Conservation (phyloP, 2,797 vertebrate genomes). For the Cetoscarus ocellatus region DNA sequence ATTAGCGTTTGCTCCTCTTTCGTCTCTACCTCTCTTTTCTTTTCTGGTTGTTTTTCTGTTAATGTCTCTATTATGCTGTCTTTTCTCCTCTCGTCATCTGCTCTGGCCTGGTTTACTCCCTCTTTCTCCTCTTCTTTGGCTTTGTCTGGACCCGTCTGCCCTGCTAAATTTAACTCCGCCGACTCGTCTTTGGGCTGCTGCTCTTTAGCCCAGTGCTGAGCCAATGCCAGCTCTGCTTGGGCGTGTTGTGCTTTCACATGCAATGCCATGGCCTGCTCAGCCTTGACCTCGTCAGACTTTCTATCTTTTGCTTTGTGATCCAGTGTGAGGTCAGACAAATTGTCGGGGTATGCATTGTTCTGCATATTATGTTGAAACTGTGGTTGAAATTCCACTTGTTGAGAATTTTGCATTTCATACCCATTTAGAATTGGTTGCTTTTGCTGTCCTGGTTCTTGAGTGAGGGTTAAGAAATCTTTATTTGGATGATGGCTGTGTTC, state of each 20-base stretch:
- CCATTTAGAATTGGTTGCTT: slow-evolving; percentile 45
- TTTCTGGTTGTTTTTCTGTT: slow-evolving; percentile 33
- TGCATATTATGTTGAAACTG: slow-evolving; percentile 36
- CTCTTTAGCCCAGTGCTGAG: slow-evolving; percentile 49
- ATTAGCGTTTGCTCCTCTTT: slow-evolving; percentile 32
- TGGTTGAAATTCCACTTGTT: slow-evolving; percentile 29
- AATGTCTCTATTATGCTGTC: slow-evolving; percentile 22
- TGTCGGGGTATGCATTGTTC: slow-evolving; percentile 32
- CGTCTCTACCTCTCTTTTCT: slow-evolving; percentile 24
- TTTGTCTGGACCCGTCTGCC: slow-evolving; percentile 42
- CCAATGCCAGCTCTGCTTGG: slow-evolving; percentile 52
- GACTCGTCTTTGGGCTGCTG: slow-evolving; percentile 53
- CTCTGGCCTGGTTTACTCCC: slow-evolving; percentile 22
- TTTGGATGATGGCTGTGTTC: slow-evolving; percentile 30
- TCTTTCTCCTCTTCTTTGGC: slow-evolving; percentile 32
- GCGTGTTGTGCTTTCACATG: slow-evolving; percentile 42
- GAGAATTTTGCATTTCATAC: slow-evolving; percentile 35
- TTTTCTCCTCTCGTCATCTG: slow-evolving; percentile 21
- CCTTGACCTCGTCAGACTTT: slow-evolving; percentile 43
- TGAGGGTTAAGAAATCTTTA: slow-evolving; percentile 29
- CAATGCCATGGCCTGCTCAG: slow-evolving; percentile 42
- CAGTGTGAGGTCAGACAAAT: slow-evolving; percentile 14
- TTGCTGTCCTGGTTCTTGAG: slow-evolving; percentile 54
- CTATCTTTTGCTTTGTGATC: slow-evolving; percentile 39
- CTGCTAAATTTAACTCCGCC: slow-evolving; percentile 59